Evolutionary conservation across 2,797 vertebrate genomes (phyloP).

Genomic region (Knipowitschia caucasica): DNA sequence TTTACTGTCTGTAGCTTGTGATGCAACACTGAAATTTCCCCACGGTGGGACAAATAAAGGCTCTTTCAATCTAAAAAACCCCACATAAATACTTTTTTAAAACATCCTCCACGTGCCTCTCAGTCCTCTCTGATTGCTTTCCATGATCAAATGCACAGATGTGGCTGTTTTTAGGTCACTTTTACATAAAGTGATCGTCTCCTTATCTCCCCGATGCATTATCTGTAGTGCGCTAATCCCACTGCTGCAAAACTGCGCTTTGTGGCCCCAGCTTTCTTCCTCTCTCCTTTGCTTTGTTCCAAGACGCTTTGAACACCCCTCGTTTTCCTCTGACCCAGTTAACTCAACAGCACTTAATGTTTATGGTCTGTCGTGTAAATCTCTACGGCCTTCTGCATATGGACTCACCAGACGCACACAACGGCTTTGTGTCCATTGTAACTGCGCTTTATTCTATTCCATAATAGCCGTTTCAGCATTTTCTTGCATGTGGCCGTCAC

Average conservation of each 20-base stretch:
- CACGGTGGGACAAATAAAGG: no score
- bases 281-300: slow-evolving; percentile 3
- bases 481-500: no score
- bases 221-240: not conserved
- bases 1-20: no score
- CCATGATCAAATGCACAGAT: not conserved
- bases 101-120: not conserved
- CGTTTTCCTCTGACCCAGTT: slow-evolving; percentile 28
- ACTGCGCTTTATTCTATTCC: no score
- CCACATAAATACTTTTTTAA: not conserved
- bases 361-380: slow-evolving; percentile 19
- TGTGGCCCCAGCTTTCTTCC: not conserved
- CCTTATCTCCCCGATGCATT: slow-evolving; percentile 4
- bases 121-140: not conserved
- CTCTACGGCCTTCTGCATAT: slow-evolving; percentile 17
- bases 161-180: slow-evolving; percentile 7
- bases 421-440: slow-evolving; percentile 1
- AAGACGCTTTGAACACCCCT: not conserved
- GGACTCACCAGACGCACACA: slow-evolving; percentile 11
- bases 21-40: no score
- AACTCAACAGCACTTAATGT: slow-evolving; percentile 17
- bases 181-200: not conserved
- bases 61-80: no score
- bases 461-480: no score
- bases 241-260: not conserved